Percentiles rank a stretch among this genome's conserved stretches.
Evolutionary conservation across 2,113 vertebrate genomes (phyloP).

Genomic region (Orientallactaga bullata): DNA sequence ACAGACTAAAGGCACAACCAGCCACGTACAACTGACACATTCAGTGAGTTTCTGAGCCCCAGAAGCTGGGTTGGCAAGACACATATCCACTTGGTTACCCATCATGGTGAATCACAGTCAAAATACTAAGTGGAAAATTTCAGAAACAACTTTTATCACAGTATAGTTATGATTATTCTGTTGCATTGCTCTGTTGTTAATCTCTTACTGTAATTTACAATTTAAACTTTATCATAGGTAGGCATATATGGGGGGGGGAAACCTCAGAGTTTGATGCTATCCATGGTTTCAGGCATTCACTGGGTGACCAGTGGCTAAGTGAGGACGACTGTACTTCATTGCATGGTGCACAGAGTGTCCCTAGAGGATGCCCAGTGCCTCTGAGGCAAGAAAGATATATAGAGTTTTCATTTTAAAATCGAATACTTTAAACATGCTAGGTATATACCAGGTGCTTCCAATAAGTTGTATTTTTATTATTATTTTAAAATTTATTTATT

Average conservation of each 20-base stretch:
- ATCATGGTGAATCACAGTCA: background rate
- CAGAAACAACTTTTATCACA: background rate
- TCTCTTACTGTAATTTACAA: background rate
- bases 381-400: background rate
- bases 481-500: background rate
- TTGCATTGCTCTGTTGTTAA: background rate
- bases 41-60: background rate
- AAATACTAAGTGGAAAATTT: background rate
- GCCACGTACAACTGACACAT: background rate
- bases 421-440: background rate
- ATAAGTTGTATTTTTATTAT: background rate
- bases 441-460: background rate
- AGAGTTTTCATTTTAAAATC: constrained; percentile 13
- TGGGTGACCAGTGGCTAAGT: too few relatives aligned
- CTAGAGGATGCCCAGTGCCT: background rate
- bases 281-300: background rate
- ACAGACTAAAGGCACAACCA: background rate
- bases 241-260: too few relatives aligned
- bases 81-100: too few relatives aligned
- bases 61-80: background rate
- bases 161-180: background rate
- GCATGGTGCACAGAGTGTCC: background rate
- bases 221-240: background rate
- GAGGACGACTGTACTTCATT: background rate
- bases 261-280: too few relatives aligned